Evolutionary conservation across 2,888 invertebrate genomes (phyloP).

Genomic region (Mythimna impura): DNA sequence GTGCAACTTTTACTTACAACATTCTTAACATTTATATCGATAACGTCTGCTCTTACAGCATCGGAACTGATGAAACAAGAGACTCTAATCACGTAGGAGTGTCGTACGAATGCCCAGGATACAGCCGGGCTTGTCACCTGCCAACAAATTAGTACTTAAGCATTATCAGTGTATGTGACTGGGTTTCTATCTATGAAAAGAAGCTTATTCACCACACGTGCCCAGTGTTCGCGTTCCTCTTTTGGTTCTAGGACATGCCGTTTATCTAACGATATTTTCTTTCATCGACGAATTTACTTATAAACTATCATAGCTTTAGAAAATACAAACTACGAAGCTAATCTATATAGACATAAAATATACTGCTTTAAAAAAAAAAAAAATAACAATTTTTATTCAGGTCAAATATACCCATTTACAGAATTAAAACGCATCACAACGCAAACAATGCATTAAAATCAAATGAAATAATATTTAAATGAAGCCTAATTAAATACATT

Average conservation of each 20-base stretch:
- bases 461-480: too few species aligned
- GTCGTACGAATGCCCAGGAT: slow-evolving; percentile 78
- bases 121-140: slow-evolving; percentile 66
- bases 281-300: not conserved
- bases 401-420: too few species aligned
- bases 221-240: not conserved
- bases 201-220: not conserved
- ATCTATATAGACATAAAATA: too few species aligned
- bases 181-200: not conserved
- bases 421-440: too few species aligned
- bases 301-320: not conserved
- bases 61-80: not conserved
- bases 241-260: not conserved
- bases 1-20: not conserved
- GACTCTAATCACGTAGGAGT: slow-evolving; percentile 77
- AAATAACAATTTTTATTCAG: too few species aligned
- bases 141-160: not conserved
- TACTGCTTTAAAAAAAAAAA: too few species aligned
- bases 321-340: not conserved
- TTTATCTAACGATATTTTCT: not conserved
- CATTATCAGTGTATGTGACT: not conserved
- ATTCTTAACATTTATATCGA: slow-evolving; percentile 8
- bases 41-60: not conserved
- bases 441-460: too few species aligned
- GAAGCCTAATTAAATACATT: too few species aligned